Evolutionary conservation across 2,888 invertebrate species (phyloP), one percentile per base, ranked within the genome.

Genomic region (Meteorus colon): DNA sequence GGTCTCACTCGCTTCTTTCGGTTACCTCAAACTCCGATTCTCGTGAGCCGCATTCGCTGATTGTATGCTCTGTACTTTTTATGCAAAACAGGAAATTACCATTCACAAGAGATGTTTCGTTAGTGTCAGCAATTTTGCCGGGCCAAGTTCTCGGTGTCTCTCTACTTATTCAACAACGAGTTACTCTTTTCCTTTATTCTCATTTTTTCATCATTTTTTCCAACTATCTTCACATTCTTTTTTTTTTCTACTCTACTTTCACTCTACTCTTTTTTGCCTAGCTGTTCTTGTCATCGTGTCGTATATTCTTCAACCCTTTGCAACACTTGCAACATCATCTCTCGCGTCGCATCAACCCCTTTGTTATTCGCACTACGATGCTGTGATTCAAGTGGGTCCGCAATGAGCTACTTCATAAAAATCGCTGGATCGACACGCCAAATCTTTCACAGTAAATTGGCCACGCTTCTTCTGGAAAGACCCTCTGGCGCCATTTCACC

Each of bases 381-480:
- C 16, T 31, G 70, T 41, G 6, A 41, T 68, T 69, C 34, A 41
- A 65, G 66, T 66, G 24, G 31, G 37, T 71, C 55, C 4, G 55
- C 41, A 63, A 72, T 72, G 60, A 45, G 75, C 19, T 34, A 76
- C 75, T 76, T 34, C 48, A 72, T 76, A 68, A 72, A 76, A 76
- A 76, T 76, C 59, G 72, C 75, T 76, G 62, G 66, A 67, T 76
- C 75, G 67, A 67, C 75, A 72, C 63, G 59, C 45, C 37, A 31
- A 48, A 76, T 76, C 31, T 59, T 72, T 75, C 41, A 75, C 75
- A 65, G 71, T 65, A 66, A 75, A 75, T 75, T 75, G 66, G 59
- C 69, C 24, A 48, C 69, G 69, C 19, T 51, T 45, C 51, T 55
- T 24, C 31, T 14, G 14, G 8, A 31, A 24, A 62, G 62, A 68